Base-by-base conservation (phyloP, 2,113 vertebrate genomes). In the Ibidorhyncha struthersii region DNA sequence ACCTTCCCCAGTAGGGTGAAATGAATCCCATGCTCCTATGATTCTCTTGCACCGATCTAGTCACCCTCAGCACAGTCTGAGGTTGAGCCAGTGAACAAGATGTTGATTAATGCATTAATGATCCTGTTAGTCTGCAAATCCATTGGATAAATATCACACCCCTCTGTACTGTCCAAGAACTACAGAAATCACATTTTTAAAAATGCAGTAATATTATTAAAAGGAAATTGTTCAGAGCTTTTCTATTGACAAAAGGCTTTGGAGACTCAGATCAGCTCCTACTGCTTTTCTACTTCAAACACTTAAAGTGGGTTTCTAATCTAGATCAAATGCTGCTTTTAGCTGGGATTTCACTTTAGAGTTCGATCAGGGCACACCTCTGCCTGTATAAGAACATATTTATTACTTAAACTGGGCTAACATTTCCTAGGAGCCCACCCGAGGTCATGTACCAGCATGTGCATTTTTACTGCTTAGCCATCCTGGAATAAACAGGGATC, bases 241-340 rank as follows among this genome's bases (percentile, higher is more conserved):
- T 91, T 81, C 82, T 86, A 40, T 91, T 93, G 78, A 74, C 78
- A 85, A 63, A 82, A 91, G 84, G 29, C 78, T 94, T 93, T 88
- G 86, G 74, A 90, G 91, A 34, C 49, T 93, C 50, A n/a, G 62
- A 77, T 91, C 59, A 74, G 63, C 59, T 86, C 67, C 82, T 89
- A 58, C 74, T 73, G 63, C 53, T 93, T 88, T 93, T 89, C 61
- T 87, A 77, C 53, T 86, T 97, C 53, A 82, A 92, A 91, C 45
- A 34, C n/a, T 82, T 82, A 62, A 89, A 95, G 71, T 80, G 53
- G n/a, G 53, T 79, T 95, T 93, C 87, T 95, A 91, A 93, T 82
- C 78, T 89, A 88, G 84, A 95, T 88, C 66, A 85, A 95, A 91
- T 93, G 74, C 59, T 73, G 61, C 66, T 94, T 94, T 92, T 87